Conservation (phyloP, 2,113 vertebrate species). For the Potamarius usumacintae region DNA sequence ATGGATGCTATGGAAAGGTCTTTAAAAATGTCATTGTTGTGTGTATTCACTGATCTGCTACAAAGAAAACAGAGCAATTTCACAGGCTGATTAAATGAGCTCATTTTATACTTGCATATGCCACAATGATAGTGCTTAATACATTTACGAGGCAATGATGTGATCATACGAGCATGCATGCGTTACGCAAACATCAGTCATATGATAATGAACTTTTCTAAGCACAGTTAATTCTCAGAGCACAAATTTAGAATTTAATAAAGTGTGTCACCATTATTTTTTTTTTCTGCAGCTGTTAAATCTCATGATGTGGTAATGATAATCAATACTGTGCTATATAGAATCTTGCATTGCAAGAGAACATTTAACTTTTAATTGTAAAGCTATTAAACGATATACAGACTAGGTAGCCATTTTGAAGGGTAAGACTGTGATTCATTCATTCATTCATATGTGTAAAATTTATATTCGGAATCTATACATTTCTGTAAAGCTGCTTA, state of each 20-base stretch:
- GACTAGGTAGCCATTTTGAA: neutral
- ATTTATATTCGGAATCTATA: too few relatives aligned
- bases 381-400: neutral
- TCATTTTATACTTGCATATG: neutral
- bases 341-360: too few relatives aligned
- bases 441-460: too few relatives aligned
- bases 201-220: slow-evolving; percentile 6
- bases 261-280: neutral
- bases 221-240: neutral
- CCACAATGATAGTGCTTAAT: neutral
- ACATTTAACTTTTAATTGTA: neutral
- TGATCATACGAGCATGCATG: neutral
- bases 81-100: neutral
- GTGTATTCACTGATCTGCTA: slow-evolving; percentile 1
- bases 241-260: slow-evolving; percentile 9
- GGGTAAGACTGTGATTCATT: too few relatives aligned
- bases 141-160: neutral
- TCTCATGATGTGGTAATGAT: neutral
- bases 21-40: neutral
- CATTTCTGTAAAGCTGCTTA: too few relatives aligned
- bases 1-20: neutral
- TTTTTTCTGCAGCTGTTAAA: neutral
- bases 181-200: neutral
- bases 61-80: neutral
- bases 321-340: neutral